Conservation (phyloP, 2,888 invertebrate species). For the Acanthopleura granulata region DNA sequence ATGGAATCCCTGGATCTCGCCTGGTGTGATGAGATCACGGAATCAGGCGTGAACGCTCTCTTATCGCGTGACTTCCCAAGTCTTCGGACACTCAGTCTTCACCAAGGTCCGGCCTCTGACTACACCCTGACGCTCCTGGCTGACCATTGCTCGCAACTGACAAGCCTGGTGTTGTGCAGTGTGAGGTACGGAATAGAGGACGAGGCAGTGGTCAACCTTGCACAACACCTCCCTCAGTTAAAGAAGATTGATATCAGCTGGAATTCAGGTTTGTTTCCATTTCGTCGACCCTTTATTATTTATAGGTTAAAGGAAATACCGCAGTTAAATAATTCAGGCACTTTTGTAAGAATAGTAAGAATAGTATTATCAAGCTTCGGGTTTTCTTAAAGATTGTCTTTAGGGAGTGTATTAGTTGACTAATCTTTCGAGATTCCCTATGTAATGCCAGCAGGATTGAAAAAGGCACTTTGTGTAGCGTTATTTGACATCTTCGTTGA, state of each 20-base stretch:
- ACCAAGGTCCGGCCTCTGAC: slow-evolving; percentile 22
- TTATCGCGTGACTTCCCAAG: slow-evolving; percentile 30
- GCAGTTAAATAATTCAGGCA: too few species aligned
- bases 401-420: too few species aligned
- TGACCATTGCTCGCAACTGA: slow-evolving; percentile 32
- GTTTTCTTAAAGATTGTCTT: too few species aligned
- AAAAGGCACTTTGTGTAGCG: too few species aligned
- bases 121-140: slow-evolving; percentile 35
- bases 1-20: slow-evolving; percentile 42
- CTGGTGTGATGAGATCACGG: slow-evolving; percentile 45
- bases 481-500: too few species aligned
- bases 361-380: too few species aligned
- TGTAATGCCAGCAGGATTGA: too few species aligned
- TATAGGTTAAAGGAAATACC: too few species aligned
- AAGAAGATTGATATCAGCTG: slow-evolving; percentile 41
- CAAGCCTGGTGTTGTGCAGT: slow-evolving; percentile 33
- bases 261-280: slow-evolving; percentile 37
- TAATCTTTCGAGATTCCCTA: slow-evolving; percentile 4
- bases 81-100: slow-evolving; percentile 18
- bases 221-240: slow-evolving; percentile 32
- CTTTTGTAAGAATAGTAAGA: too few species aligned
- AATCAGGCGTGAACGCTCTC: slow-evolving; percentile 38
- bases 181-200: slow-evolving; percentile 28
- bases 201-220: slow-evolving; percentile 30
- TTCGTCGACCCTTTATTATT: too few species aligned